Evolutionary conservation across 2,113 vertebrate genomes (phyloP).

Genomic region (Hemichromis elongatus): DNA sequence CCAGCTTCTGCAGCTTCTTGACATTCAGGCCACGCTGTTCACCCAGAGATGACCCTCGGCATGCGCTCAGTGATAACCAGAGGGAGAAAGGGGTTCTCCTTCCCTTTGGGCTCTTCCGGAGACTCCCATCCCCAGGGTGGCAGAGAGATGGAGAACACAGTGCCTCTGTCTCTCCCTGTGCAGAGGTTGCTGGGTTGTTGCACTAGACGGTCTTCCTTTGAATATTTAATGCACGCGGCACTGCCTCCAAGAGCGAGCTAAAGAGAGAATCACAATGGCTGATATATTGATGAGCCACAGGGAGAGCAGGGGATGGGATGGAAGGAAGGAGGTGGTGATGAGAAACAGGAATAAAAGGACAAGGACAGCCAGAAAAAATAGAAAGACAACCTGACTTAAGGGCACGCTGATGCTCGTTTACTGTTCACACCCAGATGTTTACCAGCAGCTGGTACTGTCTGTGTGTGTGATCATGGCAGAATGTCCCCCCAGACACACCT

Average conservation of each 20-base stretch:
- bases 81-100: constrained; percentile 13
- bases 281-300: constrained; percentile 62
- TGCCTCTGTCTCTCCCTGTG: background rate
- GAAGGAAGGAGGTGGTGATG: background rate
- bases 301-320: constrained; percentile 1
- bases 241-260: constrained; percentile 55
- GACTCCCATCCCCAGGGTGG: constrained; percentile 17
- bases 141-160: background rate
- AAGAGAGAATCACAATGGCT: constrained; percentile 56
- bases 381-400: constrained; percentile 7
- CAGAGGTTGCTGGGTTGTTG: constrained; percentile 50
- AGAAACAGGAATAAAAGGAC: background rate
- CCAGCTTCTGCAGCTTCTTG: background rate
- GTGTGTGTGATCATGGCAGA: accelerated
- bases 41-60: constrained; percentile 37
- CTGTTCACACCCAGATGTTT: background rate
- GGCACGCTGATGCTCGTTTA: background rate
- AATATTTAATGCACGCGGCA: constrained; percentile 71
- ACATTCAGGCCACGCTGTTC: constrained; percentile 8
- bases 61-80: background rate
- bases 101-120: constrained; percentile 5
- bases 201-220: constrained; percentile 54
- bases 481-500: background rate
- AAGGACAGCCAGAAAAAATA: background rate
- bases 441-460: background rate